Evolutionary conservation across 2,797 vertebrate species (phyloP), one percentile per base, ranked within the genome.

Genomic region (Muscicapa striata): DNA sequence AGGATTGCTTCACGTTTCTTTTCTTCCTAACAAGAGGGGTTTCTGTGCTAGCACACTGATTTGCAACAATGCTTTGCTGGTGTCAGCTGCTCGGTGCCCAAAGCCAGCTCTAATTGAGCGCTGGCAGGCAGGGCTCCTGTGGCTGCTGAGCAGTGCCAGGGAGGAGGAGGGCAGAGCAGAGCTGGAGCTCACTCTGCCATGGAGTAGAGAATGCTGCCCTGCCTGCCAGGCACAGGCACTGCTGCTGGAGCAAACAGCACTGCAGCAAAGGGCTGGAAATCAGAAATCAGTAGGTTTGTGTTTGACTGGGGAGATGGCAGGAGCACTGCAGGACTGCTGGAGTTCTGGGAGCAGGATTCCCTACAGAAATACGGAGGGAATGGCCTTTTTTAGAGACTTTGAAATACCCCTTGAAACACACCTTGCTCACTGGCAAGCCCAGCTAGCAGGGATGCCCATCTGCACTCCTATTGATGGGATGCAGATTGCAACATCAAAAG

Each of bases 401-500:
- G 80, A 84, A 89, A 83, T 51, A 61, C 29, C 69, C 66, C 54
- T 90, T 61, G 69, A 66, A 79, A 80, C 19, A 68, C 84, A 59
- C 27, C 21, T 89, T 89, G 52, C 22, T 87, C 51, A 21, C n/a
- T 43, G 63, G 34, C 57, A 51, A 61, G 69, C 75, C 61, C 10
- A 17, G 38, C 66, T 32, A 40, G 32, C 64, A 67, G 55, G 22
- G 62, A 43, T 87, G 69, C 83, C 90, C 19, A 5, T 73, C 68
- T 74, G 61, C 29, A 0, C 26, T 66, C 38, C 89, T 73, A 3
- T 64, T 81, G 82, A 51, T 29, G 6, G 20, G 54, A 30, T 36
- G 67, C 80, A 93, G 78, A 19, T 7, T 10, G 49, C 58, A 83
- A 34, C 83, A 86, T 90, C 87, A 93, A 87, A 95, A 93, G 76